These are phyloP conservation scores for Steromphala cineraria DNA, from an alignment of 2,888 invertebrate species.

Conservation along the genomic window DNA sequence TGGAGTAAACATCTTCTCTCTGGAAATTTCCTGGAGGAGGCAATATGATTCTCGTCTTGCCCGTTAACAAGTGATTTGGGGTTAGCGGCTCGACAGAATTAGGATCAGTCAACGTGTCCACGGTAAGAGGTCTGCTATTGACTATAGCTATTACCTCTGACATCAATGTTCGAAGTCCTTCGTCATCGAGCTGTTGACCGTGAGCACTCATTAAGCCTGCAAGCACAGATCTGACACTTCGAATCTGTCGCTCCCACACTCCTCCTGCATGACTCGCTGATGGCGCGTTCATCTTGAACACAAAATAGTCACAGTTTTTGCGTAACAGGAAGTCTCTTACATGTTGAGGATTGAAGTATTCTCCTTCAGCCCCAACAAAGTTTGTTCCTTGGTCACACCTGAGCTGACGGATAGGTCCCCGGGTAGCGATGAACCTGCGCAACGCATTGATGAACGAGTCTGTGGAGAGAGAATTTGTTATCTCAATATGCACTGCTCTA, in stretches of 20 bases:
- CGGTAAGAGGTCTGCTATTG: conserved; percentile 37
- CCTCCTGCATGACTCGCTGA: conserved; percentile 53
- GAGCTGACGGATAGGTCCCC: conserved; percentile 38
- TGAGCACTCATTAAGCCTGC: conserved; percentile 25
- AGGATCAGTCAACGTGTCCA: not conserved
- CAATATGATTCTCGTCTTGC: conserved; percentile 25
- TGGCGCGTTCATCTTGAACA: conserved; percentile 47
- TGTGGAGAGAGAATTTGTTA: conserved; percentile 37
- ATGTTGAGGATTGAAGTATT: conserved; percentile 31
- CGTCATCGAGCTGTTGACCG: conserved; percentile 28
- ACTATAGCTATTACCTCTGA: conserved; percentile 37
- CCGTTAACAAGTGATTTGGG: conserved; percentile 31
- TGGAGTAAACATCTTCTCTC: conserved; percentile 32
- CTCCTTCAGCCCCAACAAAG: conserved; percentile 40
- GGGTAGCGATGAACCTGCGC: conserved; percentile 21
- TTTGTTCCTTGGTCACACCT: conserved; percentile 43
- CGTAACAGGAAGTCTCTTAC: conserved; percentile 24
- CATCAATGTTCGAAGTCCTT: conserved; percentile 34
- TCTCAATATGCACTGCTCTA: conserved; percentile 64
- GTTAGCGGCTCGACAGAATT: conserved; percentile 31
- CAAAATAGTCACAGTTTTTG: conserved; percentile 30
- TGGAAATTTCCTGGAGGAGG: conserved; percentile 34
- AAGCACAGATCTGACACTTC: conserved; percentile 42
- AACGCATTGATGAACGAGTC: conserved; percentile 43
- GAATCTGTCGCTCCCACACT: conserved; percentile 54